phyloP scores from a whole-genome alignment of 2,888 invertebrate species.

The Dromius quadrimaculatus region DNA sequence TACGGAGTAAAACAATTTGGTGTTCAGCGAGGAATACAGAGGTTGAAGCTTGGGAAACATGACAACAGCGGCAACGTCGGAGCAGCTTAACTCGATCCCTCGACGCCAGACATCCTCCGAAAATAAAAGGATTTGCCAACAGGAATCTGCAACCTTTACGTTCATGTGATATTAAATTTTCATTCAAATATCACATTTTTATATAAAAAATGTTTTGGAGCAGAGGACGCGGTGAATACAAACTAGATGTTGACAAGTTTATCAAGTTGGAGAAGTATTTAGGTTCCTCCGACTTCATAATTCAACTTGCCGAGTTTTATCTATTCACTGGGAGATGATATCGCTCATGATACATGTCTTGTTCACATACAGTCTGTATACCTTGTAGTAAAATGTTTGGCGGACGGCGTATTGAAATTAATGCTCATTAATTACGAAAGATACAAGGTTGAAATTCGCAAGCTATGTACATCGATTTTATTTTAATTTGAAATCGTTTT shows the following conservation, averaged over 20 bases:
- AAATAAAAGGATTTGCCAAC: conserved; percentile 43
- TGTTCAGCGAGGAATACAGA: conserved; percentile 19
- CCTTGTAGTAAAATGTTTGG: too few relatives aligned
- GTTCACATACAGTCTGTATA: too few relatives aligned
- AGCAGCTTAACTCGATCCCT: conserved; percentile 38
- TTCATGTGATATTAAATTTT: conserved; percentile 49
- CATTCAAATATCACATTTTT: conserved; percentile 45
- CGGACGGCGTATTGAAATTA: too few relatives aligned
- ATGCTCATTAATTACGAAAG: too few relatives aligned
- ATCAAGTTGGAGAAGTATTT: conserved; percentile 34
- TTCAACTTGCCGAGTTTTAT: too few relatives aligned
- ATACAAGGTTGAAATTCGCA: too few relatives aligned
- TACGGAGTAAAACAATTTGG: conserved; percentile 32
- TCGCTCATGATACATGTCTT: too few relatives aligned
- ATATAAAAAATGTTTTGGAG: conserved; percentile 41
- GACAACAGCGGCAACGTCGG: conserved; percentile 25
- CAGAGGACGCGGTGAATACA: conserved; percentile 40
- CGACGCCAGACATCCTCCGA: conserved; percentile 38
- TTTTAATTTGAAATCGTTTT: too few relatives aligned
- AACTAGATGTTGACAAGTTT: conserved; percentile 33
- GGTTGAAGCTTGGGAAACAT: conserved; percentile 23
- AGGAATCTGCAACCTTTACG: conserved; percentile 43
- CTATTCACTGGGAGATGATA: too few relatives aligned
- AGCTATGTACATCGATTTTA: too few relatives aligned
- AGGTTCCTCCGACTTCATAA: background rate